phyloP scores from a whole-genome alignment of 2,888 invertebrate species.

The Oscheius myriophilus region DNA sequence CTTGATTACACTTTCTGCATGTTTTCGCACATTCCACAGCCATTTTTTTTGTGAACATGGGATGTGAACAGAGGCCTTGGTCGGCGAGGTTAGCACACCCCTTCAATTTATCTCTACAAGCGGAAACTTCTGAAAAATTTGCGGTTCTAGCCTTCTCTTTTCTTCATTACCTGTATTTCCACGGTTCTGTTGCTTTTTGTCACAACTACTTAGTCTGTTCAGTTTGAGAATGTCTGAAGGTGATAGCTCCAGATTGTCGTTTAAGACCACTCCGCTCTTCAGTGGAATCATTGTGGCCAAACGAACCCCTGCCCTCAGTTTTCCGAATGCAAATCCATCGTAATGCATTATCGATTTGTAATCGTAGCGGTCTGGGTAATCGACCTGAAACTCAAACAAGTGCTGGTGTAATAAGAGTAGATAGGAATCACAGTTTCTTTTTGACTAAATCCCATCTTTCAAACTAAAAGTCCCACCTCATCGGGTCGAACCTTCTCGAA shows the following conservation, averaged over 20 bases:
- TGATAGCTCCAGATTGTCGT: slow-evolving; percentile 55
- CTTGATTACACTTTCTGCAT: slow-evolving; percentile 32
- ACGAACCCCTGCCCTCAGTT: slow-evolving; percentile 40
- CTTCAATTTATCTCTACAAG: too few species aligned
- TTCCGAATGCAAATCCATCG: slow-evolving; percentile 64
- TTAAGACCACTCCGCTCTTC: slow-evolving; percentile 42
- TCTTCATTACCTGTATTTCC: background rate
- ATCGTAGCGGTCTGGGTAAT: slow-evolving; percentile 54
- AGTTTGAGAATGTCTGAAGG: slow-evolving; percentile 51
- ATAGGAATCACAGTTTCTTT: too few species aligned
- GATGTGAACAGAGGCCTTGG: background rate
- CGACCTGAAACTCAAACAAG: slow-evolving; percentile 33
- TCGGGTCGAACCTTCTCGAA: slow-evolving; percentile 53
- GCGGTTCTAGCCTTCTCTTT: background rate
- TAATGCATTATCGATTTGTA: slow-evolving; percentile 66
- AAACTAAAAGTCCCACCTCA: slow-evolving; percentile 19
- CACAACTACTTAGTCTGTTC: slow-evolving; percentile 51
- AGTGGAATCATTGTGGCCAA: slow-evolving; percentile 65
- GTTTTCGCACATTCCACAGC: slow-evolving; percentile 16
- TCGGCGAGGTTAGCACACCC: too few species aligned
- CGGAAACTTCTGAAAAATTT: too few species aligned
- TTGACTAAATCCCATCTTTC: too few species aligned
- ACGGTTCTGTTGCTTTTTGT: background rate
- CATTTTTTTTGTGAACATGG: slow-evolving; percentile 22
- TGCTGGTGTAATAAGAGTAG: too few species aligned